These are phyloP conservation scores for Platynereis dumerilii DNA, from an alignment of 2,888 invertebrate genomes.

Conservation along the genomic window DNA sequence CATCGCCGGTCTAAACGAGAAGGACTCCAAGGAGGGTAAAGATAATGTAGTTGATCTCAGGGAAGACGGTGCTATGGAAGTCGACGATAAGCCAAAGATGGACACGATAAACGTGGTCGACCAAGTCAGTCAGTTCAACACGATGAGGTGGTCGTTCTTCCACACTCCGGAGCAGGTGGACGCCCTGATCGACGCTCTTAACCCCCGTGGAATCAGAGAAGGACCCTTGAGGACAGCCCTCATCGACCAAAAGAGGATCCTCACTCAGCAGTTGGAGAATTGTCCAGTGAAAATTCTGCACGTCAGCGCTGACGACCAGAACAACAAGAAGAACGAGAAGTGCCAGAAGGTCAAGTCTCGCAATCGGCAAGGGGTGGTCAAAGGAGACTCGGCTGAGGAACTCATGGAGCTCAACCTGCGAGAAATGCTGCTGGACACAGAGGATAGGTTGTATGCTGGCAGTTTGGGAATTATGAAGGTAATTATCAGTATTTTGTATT, in stretches of 20 bases:
- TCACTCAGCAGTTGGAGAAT: slow-evolving; percentile 64
- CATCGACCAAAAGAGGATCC: slow-evolving; percentile 67
- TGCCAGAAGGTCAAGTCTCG: slow-evolving; percentile 42
- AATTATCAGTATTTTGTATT: neutral
- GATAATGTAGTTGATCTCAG: no score
- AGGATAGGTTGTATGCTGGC: slow-evolving; percentile 85
- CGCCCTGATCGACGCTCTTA: slow-evolving; percentile 75
- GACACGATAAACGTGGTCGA: slow-evolving; percentile 1
- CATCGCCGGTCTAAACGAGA: slow-evolving; percentile 34
- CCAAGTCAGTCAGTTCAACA: slow-evolving; percentile 3
- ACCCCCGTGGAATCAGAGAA: slow-evolving; percentile 85
- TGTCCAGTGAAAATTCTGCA: slow-evolving; percentile 63
- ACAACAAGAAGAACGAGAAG: slow-evolving; percentile 52
- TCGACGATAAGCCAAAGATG: neutral
- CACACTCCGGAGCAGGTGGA: slow-evolving; percentile 72
- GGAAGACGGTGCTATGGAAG: slow-evolving; percentile 19
- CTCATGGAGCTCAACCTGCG: slow-evolving; percentile 77
- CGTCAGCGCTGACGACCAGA: neutral
- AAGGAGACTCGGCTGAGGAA: slow-evolving; percentile 67
- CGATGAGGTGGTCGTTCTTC: slow-evolving; percentile 9
- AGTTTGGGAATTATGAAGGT: slow-evolving; percentile 82
- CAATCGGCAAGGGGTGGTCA: slow-evolving; percentile 51
- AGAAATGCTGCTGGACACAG: slow-evolving; percentile 85
- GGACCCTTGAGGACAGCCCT: slow-evolving; percentile 76
- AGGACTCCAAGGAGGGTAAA: no score